Evolutionary conservation across 1,140 invertebrate species (phyloP).

Genomic region (Gerris buenoi): DNA sequence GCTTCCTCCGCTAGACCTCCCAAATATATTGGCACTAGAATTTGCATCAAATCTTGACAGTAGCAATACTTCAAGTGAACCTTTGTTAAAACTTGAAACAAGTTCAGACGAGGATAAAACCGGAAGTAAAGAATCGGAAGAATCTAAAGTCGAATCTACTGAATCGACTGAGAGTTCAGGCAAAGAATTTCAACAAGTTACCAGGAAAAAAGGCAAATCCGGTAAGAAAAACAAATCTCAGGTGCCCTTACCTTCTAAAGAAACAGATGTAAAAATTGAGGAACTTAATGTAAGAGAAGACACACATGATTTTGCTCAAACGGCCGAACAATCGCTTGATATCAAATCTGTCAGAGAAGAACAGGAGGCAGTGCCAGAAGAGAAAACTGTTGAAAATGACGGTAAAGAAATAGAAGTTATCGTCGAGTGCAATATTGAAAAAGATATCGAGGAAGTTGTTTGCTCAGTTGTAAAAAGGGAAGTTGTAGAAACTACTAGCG

Average conservation of each 20-base stretch:
- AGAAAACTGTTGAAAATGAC: neutral
- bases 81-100: neutral
- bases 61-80: too few species aligned
- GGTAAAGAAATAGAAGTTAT: conserved; percentile 4
- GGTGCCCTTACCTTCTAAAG: too few species aligned
- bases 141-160: too few species aligned
- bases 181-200: too few species aligned
- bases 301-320: neutral
- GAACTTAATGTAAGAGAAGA: neutral
- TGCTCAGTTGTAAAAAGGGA: too few species aligned
- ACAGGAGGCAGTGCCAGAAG: neutral
- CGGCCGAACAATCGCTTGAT: neutral
- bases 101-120: neutral
- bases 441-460: neutral
- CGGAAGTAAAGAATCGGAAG: neutral
- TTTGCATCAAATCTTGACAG: too few species aligned
- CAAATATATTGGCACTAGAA: too few species aligned
- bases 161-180: too few species aligned
- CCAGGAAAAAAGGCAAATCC: too few species aligned
- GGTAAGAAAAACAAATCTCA: too few species aligned
- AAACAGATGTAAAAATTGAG: conserved; percentile 2
- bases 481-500: too few species aligned
- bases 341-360: conserved; percentile 1
- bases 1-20: too few species aligned
- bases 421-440: neutral